Evolutionary conservation across 2,797 vertebrate species (phyloP).

Genomic region (Cacajao melanocephalus): DNA sequence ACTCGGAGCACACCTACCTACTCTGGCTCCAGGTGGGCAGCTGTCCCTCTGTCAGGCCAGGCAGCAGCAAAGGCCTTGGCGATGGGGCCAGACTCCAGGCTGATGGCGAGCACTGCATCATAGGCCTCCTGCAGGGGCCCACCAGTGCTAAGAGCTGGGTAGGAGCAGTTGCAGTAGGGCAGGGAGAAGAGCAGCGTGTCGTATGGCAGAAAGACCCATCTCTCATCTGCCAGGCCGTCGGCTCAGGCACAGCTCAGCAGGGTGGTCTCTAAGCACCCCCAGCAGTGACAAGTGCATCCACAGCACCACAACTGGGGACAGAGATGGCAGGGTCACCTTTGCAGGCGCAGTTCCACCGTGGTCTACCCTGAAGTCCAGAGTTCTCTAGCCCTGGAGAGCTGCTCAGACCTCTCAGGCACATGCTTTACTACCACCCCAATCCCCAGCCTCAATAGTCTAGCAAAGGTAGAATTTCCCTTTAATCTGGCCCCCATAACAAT

Average conservation of each 20-base stretch:
- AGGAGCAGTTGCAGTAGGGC: constrained; percentile 89
- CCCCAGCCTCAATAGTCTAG: not conserved
- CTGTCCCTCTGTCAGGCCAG: constrained; percentile 81
- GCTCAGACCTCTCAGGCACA: rapidly evolving
- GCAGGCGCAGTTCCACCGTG: rapidly evolving
- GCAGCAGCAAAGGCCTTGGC: constrained; percentile 86
- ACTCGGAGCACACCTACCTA: constrained; percentile 88
- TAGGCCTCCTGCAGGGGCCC: constrained; percentile 89
- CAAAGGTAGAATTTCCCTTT: not conserved
- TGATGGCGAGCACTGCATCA: constrained; percentile 93
- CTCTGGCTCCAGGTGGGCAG: constrained; percentile 77
- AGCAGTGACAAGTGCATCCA: constrained; percentile 93
- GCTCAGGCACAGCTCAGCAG: constrained; percentile 89
- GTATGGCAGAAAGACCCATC: constrained; percentile 92
- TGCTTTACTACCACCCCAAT: rapidly evolving
- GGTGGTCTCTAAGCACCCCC: constrained; percentile 86
- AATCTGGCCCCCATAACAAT: not conserved
- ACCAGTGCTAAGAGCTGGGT: constrained; percentile 84
- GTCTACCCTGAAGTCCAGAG: not conserved
- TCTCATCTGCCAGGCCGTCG: constrained; percentile 91
- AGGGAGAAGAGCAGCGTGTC: constrained; percentile 93
- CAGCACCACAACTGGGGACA: constrained; percentile 90
- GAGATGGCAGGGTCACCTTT: not conserved
- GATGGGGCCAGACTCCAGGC: constrained; percentile 87
- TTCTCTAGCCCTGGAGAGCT: not conserved